These are phyloP conservation scores for Argyrosomus regius DNA, from an alignment of 2,797 vertebrate species.

Conservation along the genomic window DNA sequence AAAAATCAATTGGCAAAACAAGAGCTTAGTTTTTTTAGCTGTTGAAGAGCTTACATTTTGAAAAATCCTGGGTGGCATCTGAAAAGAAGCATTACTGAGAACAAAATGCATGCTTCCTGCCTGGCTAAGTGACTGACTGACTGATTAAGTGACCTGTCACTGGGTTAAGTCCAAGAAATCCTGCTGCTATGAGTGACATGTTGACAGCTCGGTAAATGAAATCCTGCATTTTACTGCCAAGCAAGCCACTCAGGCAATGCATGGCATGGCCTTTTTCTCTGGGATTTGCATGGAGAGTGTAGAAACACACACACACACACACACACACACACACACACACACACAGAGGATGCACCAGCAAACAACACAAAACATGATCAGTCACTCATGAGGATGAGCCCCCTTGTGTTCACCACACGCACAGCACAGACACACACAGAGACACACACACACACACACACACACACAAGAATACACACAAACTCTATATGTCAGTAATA, in stretches of 20 bases:
- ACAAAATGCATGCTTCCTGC: constrained; percentile 47
- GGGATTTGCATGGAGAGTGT: constrained; percentile 54
- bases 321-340: constrained; percentile 20
- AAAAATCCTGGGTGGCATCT: constrained; percentile 35
- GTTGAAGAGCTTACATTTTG: constrained; percentile 45
- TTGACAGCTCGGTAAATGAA: constrained; percentile 66
- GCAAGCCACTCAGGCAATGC: constrained; percentile 41
- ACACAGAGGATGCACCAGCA: constrained; percentile 18
- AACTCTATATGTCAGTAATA: constrained; percentile 31
- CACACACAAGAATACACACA: constrained; percentile 12
- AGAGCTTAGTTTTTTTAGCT: constrained; percentile 33
- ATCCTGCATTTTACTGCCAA: constrained; percentile 63
- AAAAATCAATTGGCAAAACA: constrained; percentile 61
- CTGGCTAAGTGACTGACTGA: constrained; percentile 46
- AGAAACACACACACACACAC: constrained; percentile 17
- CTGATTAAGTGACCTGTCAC: constrained; percentile 70
- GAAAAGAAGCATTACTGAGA: constrained; percentile 40
- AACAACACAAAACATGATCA: constrained; percentile 24
- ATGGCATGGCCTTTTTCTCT: constrained; percentile 33
- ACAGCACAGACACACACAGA: neutral
- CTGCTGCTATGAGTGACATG: constrained; percentile 62
- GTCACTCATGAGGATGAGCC: constrained; percentile 25
- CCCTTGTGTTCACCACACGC: neutral
- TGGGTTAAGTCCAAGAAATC: constrained; percentile 62
- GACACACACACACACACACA: constrained; percentile 11